Conservation (phyloP, 1,140 invertebrate species). For the Rhysida immarginata region DNA sequence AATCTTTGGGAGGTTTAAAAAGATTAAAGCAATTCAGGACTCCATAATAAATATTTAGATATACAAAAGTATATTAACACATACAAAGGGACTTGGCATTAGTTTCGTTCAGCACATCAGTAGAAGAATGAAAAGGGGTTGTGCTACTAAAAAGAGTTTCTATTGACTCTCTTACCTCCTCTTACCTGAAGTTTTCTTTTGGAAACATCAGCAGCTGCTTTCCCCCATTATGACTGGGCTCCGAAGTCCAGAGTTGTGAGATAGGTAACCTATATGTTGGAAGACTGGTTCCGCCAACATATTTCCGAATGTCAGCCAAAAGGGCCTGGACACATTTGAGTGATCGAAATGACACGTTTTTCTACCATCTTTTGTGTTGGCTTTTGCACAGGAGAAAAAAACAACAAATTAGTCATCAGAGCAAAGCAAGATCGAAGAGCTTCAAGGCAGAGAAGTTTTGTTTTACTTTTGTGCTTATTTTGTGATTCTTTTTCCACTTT, state of each 20-base stretch:
- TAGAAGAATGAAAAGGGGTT: too few species aligned
- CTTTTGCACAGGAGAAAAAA: neutral
- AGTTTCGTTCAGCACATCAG: too few species aligned
- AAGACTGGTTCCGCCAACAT: constrained; percentile 2
- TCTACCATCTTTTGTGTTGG: constrained; percentile 4
- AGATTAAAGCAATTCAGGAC: too few species aligned
- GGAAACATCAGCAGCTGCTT: neutral
- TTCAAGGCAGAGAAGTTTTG: constrained; percentile 5
- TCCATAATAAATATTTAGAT: too few species aligned
- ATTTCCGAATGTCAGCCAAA: constrained; percentile 4
- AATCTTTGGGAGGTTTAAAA: too few species aligned
- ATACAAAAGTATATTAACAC: too few species aligned
- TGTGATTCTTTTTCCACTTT: too few species aligned
- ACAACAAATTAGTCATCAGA: neutral
- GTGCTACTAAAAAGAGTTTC: too few species aligned
- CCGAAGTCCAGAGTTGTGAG: neutral
- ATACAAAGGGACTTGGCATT: too few species aligned
- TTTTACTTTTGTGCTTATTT: too few species aligned
- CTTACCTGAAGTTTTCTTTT: too few species aligned
- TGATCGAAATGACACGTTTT: constrained; percentile 5
- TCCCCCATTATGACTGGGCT: neutral
- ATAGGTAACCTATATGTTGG: constrained; percentile 1
- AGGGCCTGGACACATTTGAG: constrained; percentile 2
- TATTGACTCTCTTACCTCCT: too few species aligned
- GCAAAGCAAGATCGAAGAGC: neutral